Base-by-base conservation (phyloP, 2,888 invertebrate genomes). In the Bellardia bayeri region DNA sequence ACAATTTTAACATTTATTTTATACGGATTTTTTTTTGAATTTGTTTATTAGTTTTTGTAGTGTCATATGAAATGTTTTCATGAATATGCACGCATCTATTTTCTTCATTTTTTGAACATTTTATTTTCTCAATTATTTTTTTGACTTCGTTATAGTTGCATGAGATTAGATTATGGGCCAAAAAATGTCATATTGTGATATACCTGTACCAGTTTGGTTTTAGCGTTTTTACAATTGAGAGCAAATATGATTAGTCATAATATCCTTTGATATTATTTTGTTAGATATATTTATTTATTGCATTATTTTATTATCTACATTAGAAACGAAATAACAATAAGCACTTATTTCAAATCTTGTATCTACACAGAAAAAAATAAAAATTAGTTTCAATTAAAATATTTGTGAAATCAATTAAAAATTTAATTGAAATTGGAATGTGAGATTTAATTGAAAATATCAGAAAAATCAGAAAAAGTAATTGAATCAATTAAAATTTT, bases 81-180 rank as follows among this genome's bases (percentile, higher is more conserved):
- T 76, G 42, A 69, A 83, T 63, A 71, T 83, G 45, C 56, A 66
- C 58, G 37, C 82, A 56, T 58, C 30, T 74, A 66, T 74, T 66
- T 64, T 54, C 40, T 80, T 71, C 33, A 71, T 54, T 54, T 80
- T 33, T 61, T 45, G 16, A 13, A 14, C 4, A 42, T 78, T 56
- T 66, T 3, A 16, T 45, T 68, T 23, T 0, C 1, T 49, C 14
- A 2, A 30, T 33, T 51, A 3, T 71, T 51, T 63, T 68, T 68
- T 11, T 42, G n/a, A 40, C 63, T 51, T 80, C 13, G 14, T 40
- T 51, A 30, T 9, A 11, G 4, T n/a, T n/a, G 16, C 3, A 64
- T 30, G 63, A 42, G 13, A 30, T 63, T 9, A 78, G 14, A 51
- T 64, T 23, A 54, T 14, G 33, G 4, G 8, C 23, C 0, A 7